Conservation (phyloP, 2,113 vertebrate species). For the Petroica traversi region DNA sequence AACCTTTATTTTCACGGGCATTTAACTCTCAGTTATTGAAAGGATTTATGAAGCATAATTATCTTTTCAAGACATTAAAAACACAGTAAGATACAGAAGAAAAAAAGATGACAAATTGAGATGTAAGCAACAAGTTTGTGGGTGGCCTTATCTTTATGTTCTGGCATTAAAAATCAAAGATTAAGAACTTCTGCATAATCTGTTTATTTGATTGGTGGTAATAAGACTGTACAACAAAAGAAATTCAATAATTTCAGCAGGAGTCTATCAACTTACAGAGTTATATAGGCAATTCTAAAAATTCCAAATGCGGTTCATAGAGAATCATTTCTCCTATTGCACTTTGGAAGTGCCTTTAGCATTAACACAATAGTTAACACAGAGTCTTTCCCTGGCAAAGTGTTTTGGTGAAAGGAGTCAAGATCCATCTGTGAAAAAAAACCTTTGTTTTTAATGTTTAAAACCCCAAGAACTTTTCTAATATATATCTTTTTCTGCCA, state of each 20-base stretch:
- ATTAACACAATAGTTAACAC: neutral
- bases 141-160: neutral
- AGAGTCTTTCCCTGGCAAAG: neutral
- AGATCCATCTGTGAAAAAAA: neutral
- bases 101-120: slow-evolving; percentile 9
- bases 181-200: neutral
- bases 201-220: neutral
- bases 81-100: neutral
- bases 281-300: neutral
- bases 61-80: slow-evolving; percentile 17
- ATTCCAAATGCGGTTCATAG: rapidly evolving
- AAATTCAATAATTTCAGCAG: neutral
- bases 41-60: slow-evolving; percentile 38
- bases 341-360: neutral
- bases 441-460: neutral
- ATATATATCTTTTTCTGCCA: neutral
- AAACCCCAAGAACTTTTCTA: neutral
- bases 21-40: slow-evolving; percentile 27
- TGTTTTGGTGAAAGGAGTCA: neutral
- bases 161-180: neutral
- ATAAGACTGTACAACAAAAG: neutral
- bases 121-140: neutral
- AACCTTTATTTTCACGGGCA: neutral
- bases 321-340: neutral
- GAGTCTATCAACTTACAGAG: neutral